phyloP scores from a whole-genome alignment of 2,888 invertebrate species.

The Cetonia aurata region DNA sequence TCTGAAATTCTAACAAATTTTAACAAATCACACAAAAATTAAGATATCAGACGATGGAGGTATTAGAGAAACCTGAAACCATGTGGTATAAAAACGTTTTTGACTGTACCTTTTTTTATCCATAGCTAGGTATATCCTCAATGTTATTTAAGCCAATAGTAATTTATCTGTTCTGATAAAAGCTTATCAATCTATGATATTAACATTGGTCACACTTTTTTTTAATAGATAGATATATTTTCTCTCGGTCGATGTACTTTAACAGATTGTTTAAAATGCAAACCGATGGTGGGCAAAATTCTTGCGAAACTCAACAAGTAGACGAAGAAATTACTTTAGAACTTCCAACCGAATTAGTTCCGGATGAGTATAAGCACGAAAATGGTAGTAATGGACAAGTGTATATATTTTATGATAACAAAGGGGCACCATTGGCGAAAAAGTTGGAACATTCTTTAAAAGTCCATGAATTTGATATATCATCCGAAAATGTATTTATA shows the following conservation, averaged over 20 bases:
- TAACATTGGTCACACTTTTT: slow-evolving; percentile 5
- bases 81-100: too few species aligned
- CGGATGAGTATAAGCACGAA: slow-evolving; percentile 60
- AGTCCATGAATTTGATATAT: slow-evolving; percentile 49
- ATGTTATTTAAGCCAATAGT: too few species aligned
- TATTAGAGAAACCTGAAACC: too few species aligned
- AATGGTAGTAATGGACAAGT: slow-evolving; percentile 49
- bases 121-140: too few species aligned
- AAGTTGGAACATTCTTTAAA: slow-evolving; percentile 42
- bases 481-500: slow-evolving; percentile 48
- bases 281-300: neutral
- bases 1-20: too few species aligned
- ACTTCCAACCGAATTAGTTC: slow-evolving; percentile 61
- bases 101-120: too few species aligned
- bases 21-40: too few species aligned
- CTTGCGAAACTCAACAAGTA: neutral
- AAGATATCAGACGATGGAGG: too few species aligned
- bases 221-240: neutral
- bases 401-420: slow-evolving; percentile 48
- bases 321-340: slow-evolving; percentile 53
- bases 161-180: too few species aligned
- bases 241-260: too few species aligned
- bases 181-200: too few species aligned
- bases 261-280: too few species aligned
- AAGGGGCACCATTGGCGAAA: neutral